Base-by-base conservation (phyloP, 2,113 vertebrate species). In the Climacteris rufus region DNA sequence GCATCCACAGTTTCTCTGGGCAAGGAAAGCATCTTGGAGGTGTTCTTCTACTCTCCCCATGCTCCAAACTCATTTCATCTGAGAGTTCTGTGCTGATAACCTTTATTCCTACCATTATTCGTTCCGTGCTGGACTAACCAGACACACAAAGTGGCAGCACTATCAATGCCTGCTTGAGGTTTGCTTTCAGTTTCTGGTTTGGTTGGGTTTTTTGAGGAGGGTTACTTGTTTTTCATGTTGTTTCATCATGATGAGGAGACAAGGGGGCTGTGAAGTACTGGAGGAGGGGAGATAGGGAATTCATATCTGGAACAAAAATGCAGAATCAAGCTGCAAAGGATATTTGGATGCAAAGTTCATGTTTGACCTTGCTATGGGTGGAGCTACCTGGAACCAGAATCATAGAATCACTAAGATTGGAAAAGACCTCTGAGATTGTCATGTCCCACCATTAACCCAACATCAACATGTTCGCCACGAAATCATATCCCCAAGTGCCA, bases 391-490 rank as follows among this genome's bases (percentile, higher is more conserved):
- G 60, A 77, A 90, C 31, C 27, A 63, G 56, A 90, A 63, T 49
- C 54, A 42, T 1, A 23, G 35, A 69, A 14, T 49, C 27, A 15
- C 25, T 56, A 33, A 56, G 31, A 77, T 20, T 37, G 22, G 12
- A 56, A 90, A 75, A 56, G 56, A 56, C 54, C 49, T 69, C 40
- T 70, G 35, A 56, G 15, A 33, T 63, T 33, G 60, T 52, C 0
- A 0, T 56, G 31, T 56, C 35, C 64, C 63, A 12, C 49, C 40
- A 52, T 37, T 42, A 77, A 54, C 22, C 15, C 31, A 63, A 31
- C 25, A 70, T 22, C 0, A 0, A 40, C 0, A 2, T 33, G 49
- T 37, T 70, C 35, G 27, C 15, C 27, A 12, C 19, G 33, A 77
- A 83, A 70, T 40, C 31, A 44, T 13, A 49, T 17, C 22, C 47